Evolutionary conservation across 2,113 vertebrate species (phyloP), one percentile per base, ranked within the genome.

Genomic region (Xenopus laevis): DNA sequence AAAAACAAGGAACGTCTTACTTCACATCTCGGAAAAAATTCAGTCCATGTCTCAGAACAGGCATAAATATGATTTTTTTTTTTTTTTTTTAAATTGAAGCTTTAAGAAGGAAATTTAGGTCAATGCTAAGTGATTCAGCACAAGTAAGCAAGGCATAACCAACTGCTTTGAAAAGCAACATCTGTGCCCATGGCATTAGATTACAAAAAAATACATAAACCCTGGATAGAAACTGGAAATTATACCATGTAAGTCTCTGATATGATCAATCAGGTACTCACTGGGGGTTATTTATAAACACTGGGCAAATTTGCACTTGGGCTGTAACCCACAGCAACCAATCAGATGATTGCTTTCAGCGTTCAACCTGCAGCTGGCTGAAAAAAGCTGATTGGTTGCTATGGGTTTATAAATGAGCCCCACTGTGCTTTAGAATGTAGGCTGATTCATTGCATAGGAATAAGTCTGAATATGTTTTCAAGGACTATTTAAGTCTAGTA

Each of bases 101-200:
- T 33, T n/a, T 10, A 57, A 15, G 53, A 18, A 57, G 57, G 23
- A 45, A 59, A 70, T 70, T 30, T 44, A 59, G 68, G 67, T 58
- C 52, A 69, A n/a, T 15, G 12, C 30, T 40, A 59, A 44, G 20
- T 21, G 57, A 60, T 44, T 70, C 68, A 59, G 27, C 21, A 40
- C 44, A 46, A 44, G 55, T 59, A 59, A 59, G 30, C 10, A 18
- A 58, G 60, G 23, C 16, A 71, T 60, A 57, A 40, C 15, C 23
- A 12, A 58, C 30, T 58, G 50, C 53, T 59, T 59, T 16, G 1
- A 71, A 20, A 23, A 18, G 40, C 18, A 60, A 59, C 53, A 69
- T 58, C 18, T 69, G 13, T 57, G 67, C 18, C 45, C 33, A 44
- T 57, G n/a, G 1, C 55, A 71, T 7, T 15, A 21, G 33, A 45